phyloP scores from a whole-genome alignment of 2,797 vertebrate genomes.

The Otolemur crassicaudatus region DNA sequence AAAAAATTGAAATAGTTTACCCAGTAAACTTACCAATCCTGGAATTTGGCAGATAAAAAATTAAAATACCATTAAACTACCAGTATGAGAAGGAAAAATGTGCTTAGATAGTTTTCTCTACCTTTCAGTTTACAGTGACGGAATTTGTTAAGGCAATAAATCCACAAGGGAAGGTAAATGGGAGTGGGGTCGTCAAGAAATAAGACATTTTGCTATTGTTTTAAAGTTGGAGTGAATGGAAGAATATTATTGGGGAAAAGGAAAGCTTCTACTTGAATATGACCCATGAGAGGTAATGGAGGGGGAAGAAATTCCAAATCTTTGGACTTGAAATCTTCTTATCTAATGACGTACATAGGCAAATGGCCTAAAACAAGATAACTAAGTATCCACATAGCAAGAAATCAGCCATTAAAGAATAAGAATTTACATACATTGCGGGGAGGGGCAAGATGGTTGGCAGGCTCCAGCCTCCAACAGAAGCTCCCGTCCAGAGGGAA shows the following conservation, averaged over 20 bases:
- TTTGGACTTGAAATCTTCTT: background rate
- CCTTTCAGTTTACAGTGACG: background rate
- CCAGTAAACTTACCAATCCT: background rate
- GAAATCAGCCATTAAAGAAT: background rate
- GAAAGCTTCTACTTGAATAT: background rate
- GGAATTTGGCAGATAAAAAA: background rate
- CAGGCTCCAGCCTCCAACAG: too few relatives aligned
- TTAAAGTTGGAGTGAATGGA: background rate
- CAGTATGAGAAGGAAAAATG: background rate
- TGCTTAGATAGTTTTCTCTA: background rate
- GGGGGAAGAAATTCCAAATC: background rate
- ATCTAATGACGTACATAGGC: background rate
- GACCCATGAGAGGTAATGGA: background rate
- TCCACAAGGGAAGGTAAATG: slow-evolving; percentile 1
- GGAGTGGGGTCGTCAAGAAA: background rate
- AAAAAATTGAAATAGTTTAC: background rate
- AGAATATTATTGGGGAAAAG: background rate
- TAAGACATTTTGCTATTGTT: background rate
- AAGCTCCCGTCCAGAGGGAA: too few relatives aligned
- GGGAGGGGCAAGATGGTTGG: too few relatives aligned
- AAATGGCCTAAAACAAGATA: background rate
- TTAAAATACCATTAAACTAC: background rate
- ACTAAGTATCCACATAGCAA: background rate
- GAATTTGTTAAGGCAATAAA: background rate
- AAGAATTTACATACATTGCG: background rate